phyloP scores from a whole-genome alignment of 2,113 vertebrate genomes.

The Oophaga pumilio region DNA sequence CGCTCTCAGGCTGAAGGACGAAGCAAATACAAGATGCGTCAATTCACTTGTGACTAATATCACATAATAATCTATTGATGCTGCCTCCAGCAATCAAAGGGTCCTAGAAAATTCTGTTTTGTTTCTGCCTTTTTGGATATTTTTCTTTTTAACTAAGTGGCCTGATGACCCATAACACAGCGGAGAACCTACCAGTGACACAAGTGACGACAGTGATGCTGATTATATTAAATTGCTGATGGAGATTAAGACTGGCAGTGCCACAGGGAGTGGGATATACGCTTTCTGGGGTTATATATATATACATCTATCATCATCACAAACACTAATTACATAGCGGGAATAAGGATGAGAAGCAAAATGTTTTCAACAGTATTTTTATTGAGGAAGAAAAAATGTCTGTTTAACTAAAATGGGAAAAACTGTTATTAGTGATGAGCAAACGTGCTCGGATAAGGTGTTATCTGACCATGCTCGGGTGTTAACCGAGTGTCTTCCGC shows the following conservation, averaged over 20 bases:
- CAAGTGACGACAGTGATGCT: slow-evolving; percentile 56
- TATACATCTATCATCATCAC: slow-evolving; percentile 14
- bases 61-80: slow-evolving; percentile 30
- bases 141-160: background rate
- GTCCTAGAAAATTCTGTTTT: slow-evolving; percentile 18
- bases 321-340: slow-evolving; percentile 19
- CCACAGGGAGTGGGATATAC: slow-evolving; percentile 25
- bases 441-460: no score
- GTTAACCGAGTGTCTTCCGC: no score
- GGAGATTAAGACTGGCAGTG: slow-evolving; percentile 48
- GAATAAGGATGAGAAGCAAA: slow-evolving; percentile 13
- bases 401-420: background rate
- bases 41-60: slow-evolving; percentile 38
- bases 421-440: background rate
- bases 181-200: slow-evolving; percentile 31
- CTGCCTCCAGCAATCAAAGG: slow-evolving; percentile 21
- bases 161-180: slow-evolving; percentile 3
- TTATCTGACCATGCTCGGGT: no score
- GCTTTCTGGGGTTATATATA: slow-evolving; percentile 38
- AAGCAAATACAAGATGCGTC: slow-evolving; percentile 15
- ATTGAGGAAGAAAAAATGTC: background rate
- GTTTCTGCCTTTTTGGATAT: background rate
- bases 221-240: slow-evolving; percentile 57
- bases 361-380: slow-evolving; percentile 25
- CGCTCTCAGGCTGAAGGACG: background rate